A percentile compares a stretch with the other conserved stretches of the same genome.
Evolutionary conservation across 2,113 vertebrate species (phyloP).

Genomic region (Caloenas nicobarica): DNA sequence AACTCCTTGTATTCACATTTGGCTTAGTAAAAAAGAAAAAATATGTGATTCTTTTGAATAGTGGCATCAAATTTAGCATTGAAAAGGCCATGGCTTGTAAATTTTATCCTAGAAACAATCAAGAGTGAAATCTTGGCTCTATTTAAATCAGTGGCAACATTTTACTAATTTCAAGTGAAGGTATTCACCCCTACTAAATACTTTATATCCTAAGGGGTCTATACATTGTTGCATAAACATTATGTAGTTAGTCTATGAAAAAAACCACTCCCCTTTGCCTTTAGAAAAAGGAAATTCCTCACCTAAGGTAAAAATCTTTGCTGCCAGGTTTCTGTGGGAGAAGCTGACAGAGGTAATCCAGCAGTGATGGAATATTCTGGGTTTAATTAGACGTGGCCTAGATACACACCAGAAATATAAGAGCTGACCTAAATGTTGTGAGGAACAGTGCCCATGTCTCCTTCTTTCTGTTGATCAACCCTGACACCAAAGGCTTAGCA

Average conservation of each 20-base stretch:
- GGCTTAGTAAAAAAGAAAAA: not conserved
- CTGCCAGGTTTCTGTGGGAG: not conserved
- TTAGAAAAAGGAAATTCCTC: slow-evolving; percentile 22
- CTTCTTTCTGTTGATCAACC: not conserved
- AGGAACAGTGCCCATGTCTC: not conserved
- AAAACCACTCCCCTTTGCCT: not conserved
- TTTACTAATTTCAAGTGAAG: not conserved
- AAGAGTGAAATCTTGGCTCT: not conserved
- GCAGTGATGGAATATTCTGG: not conserved
- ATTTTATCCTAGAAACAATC: not conserved
- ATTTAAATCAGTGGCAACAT: not conserved
- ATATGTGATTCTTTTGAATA: not conserved
- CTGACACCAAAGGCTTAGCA: not conserved
- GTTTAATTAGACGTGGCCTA: slow-evolving; percentile 19
- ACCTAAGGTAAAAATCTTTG: not conserved
- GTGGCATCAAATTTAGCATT: not conserved
- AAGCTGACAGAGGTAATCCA: slow-evolving; percentile 10
- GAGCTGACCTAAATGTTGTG: not conserved
- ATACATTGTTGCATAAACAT: not conserved
- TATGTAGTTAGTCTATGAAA: not conserved
- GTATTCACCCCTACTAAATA: not conserved
- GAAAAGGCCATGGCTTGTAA: not conserved
- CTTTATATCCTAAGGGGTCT: not conserved
- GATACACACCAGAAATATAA: not conserved
- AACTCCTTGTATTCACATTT: not conserved